Evolutionary conservation across 2,113 vertebrate genomes (phyloP).

Genomic region (Bettongia penicillata): DNA sequence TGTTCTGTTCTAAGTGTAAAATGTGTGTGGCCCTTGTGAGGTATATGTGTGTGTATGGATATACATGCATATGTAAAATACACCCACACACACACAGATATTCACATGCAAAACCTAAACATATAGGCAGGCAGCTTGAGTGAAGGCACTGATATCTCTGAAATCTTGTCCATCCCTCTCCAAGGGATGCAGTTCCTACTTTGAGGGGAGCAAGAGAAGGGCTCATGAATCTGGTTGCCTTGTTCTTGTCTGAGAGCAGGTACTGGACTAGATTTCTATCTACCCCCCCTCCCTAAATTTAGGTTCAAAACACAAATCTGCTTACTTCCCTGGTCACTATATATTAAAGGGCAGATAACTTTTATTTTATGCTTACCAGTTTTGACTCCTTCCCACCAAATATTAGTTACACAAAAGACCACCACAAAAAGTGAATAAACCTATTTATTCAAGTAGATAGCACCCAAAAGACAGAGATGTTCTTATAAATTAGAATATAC

Average conservation of each 20-base stretch:
- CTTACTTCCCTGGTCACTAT: not conserved
- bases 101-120: not conserved
- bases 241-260: not conserved
- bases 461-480: not conserved
- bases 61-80: too few species aligned
- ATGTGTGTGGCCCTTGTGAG: not conserved
- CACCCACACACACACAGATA: not conserved
- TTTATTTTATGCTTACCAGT: not conserved
- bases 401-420: not conserved
- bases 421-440: not conserved
- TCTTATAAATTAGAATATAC: not conserved
- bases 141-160: not conserved
- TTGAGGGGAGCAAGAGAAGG: not conserved
- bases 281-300: not conserved
- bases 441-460: not conserved
- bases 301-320: not conserved
- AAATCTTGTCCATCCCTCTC: not conserved
- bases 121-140: not conserved
- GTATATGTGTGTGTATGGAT: not conserved
- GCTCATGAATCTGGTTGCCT: not conserved
- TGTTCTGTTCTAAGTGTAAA: not conserved
- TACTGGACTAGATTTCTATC: not conserved
- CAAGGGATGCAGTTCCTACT: not conserved
- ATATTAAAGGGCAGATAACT: not conserved
- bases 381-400: not conserved